These are phyloP conservation scores for Anniella stebbinsi DNA, from an alignment of 2,797 vertebrate species.

Conservation along the genomic window DNA sequence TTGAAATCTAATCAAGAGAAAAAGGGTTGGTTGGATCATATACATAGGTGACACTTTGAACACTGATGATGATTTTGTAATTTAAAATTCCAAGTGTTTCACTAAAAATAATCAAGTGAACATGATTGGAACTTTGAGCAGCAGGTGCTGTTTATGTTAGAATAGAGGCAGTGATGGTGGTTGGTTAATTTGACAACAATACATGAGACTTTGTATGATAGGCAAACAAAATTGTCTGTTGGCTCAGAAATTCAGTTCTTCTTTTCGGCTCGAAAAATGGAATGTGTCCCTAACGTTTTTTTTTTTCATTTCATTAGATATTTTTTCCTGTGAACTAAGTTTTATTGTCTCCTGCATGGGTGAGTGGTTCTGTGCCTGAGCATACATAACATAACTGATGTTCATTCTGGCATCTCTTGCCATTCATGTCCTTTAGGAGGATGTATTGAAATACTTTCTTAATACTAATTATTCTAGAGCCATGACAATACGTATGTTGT, in stretches of 20 bases:
- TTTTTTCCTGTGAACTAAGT: slow-evolving; percentile 46
- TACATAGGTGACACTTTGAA: slow-evolving; percentile 72
- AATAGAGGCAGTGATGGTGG: slow-evolving; percentile 58
- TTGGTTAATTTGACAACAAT: slow-evolving; percentile 67
- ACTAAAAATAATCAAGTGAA: slow-evolving; percentile 69
- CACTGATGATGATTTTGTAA: slow-evolving; percentile 75
- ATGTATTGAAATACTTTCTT: slow-evolving; percentile 38
- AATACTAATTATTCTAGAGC: slow-evolving; percentile 56
- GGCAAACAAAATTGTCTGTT: slow-evolving; percentile 51
- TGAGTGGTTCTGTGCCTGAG: slow-evolving; percentile 51
- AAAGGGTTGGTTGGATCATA: slow-evolving; percentile 66
- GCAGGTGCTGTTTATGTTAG: slow-evolving; percentile 61
- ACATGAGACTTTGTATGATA: slow-evolving; percentile 60
- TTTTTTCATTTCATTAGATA: slow-evolving; percentile 53
- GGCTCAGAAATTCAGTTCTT: slow-evolving; percentile 47
- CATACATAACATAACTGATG: slow-evolving; percentile 14
- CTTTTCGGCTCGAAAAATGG: slow-evolving; percentile 39
- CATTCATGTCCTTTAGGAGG: slow-evolving; percentile 56
- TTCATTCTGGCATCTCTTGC: slow-evolving; percentile 57
- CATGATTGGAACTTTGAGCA: slow-evolving; percentile 68
- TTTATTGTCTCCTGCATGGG: slow-evolving; percentile 41
- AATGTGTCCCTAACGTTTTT: slow-evolving; percentile 46
- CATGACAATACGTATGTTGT: slow-evolving; percentile 25
- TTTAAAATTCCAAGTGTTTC: slow-evolving; percentile 73
- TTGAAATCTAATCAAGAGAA: slow-evolving; percentile 70